A percentile compares a stretch with the other conserved stretches of the same genome.
These are phyloP conservation scores for Gymnobelideus leadbeateri DNA, from an alignment of 2,113 vertebrate genomes.

Conservation along the genomic window DNA sequence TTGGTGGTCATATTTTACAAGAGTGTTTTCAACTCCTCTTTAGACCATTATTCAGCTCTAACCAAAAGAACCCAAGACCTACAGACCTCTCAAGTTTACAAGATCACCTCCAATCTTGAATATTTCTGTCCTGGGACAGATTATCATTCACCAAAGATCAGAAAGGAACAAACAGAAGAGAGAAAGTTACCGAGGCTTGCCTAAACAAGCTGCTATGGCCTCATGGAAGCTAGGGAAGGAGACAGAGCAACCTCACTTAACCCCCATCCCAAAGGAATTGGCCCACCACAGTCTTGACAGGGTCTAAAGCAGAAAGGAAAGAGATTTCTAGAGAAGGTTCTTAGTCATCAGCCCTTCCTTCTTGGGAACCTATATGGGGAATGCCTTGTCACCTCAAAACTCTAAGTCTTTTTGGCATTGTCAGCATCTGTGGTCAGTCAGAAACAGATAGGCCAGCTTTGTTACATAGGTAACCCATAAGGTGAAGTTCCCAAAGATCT, in stretches of 20 bases:
- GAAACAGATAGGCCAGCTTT: background rate
- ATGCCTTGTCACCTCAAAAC: background rate
- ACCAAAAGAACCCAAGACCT: background rate
- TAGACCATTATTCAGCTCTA: background rate
- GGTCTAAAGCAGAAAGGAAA: background rate
- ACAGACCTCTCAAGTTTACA: background rate
- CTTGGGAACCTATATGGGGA: background rate
- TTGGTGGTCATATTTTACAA: background rate
- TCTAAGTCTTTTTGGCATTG: background rate
- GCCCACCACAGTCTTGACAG: background rate
- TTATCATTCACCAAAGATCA: background rate
- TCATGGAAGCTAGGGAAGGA: background rate
- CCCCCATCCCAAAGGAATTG: background rate
- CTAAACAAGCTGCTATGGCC: too few relatives aligned
- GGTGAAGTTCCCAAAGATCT: background rate
- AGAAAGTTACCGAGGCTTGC: background rate
- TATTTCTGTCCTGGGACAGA: background rate
- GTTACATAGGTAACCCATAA: background rate
- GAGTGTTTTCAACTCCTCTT: background rate
- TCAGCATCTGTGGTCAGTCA: background rate
- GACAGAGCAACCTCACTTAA: background rate
- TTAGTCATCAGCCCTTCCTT: background rate
- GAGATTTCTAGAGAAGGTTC: background rate
- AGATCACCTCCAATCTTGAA: background rate
- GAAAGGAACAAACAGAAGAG: background rate